Evolutionary conservation across 2,113 vertebrate species (phyloP), one percentile per base, ranked within the genome.

Genomic region (Phalacrocorax brasilianus): DNA sequence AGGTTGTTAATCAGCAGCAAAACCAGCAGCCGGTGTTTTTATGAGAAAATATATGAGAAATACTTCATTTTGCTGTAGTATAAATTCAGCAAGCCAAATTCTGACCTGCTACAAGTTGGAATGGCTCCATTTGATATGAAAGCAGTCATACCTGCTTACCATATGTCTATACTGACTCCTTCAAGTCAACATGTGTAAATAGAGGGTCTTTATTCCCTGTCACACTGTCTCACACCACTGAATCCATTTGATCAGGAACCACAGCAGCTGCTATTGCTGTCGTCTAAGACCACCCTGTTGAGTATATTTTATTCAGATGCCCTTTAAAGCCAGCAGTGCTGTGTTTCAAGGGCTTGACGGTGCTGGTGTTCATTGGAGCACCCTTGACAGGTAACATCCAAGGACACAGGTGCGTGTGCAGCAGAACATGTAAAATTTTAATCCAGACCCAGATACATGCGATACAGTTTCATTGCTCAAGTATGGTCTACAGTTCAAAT

Each of bases 1-100:
- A 94, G 93, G 86, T 63, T 96, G 73, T 74, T 95, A 86, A 94
- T 95, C 85, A 93, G 72, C 73, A 86, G 83, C 75, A 86, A 92
- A 94, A 75, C 72, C 90, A 96, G 52, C 75, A 96, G 82, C 27
- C 21, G 3, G 65, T 93, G 40, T 71, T 96, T 94, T 92, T 81
- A 75, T 72, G 75, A 86, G 72, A 55, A 93, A 91, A 93, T 63
- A 26, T 5, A 40, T 45, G 61, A 84, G 78, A 92, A 94, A 35
- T 45, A 12, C 56, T 91, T 84, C 14, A 21, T 80, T 88, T 16
- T 90, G 80, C 61, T 88, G 32, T 58, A 55, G 26, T 38, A 62
- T 74, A 76, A 83, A 88, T 85, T 47, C 71, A 92, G 40, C 0
- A 0, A 77, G 72, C 28, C 42, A 80, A 70, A 86, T 95, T 92